These are phyloP conservation scores for Chironomus riparius DNA, from an alignment of 2,888 invertebrate genomes.

Conservation along the genomic window DNA sequence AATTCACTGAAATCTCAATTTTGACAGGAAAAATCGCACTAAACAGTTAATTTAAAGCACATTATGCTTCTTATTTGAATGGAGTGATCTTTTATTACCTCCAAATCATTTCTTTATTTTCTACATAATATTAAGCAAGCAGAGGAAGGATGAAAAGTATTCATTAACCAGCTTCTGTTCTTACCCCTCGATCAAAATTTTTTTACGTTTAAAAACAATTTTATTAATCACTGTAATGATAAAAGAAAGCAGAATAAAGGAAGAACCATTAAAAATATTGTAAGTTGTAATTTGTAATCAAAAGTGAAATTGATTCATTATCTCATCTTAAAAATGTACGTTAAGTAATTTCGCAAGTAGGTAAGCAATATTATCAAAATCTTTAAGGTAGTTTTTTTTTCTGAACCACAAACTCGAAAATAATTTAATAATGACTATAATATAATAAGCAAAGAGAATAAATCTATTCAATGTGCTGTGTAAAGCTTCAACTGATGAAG, in stretches of 20 bases:
- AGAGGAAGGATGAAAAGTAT: background rate
- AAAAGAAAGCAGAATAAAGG: background rate
- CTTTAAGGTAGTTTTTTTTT: background rate
- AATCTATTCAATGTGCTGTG: no score
- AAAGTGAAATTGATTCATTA: background rate
- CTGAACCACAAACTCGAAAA: background rate
- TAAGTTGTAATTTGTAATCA: background rate
- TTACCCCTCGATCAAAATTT: background rate
- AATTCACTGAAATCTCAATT: background rate
- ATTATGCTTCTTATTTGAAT: background rate
- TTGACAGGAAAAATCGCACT: no score
- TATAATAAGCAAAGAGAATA: background rate
- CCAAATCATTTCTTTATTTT: no score
- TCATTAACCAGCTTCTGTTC: background rate
- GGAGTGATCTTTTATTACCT: background rate
- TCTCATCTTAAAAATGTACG: no score
- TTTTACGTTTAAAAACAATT: no score
- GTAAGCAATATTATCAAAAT: background rate
- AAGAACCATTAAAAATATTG: background rate
- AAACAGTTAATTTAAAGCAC: no score
- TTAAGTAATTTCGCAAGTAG: no score
- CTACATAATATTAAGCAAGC: background rate
- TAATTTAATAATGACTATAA: background rate
- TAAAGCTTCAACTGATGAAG: no score
- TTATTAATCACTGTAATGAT: slow-evolving; percentile 1